These are phyloP conservation scores for Scortum barcoo DNA, from an alignment of 2,113 vertebrate species.

Conservation along the genomic window DNA sequence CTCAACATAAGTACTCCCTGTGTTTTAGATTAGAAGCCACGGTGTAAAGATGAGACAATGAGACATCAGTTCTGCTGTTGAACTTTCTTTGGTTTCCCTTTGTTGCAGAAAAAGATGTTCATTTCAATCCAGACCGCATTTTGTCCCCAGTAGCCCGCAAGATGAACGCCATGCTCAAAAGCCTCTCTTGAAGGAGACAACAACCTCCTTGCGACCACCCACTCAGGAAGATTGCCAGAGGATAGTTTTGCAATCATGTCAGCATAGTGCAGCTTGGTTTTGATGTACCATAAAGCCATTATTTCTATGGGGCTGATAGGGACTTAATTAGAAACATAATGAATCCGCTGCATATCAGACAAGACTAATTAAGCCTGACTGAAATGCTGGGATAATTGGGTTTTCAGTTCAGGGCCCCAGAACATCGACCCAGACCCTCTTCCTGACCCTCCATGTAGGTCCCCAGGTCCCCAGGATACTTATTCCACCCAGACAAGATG, in stretches of 20 bases:
- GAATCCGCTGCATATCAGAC: conserved; percentile 84
- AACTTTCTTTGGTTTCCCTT: conserved; percentile 2
- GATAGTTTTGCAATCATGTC: conserved; percentile 74
- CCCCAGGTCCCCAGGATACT: conserved; percentile 52
- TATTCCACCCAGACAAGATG: conserved; percentile 47
- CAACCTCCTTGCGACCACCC: conserved; percentile 67
- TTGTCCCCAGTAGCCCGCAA: not conserved
- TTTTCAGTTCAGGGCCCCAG: conserved; percentile 75
- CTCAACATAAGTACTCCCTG: not conserved
- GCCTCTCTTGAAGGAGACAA: conserved; percentile 41
- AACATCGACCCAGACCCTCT: conserved; percentile 67
- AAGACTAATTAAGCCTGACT: conserved; percentile 84
- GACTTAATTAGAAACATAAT: conserved; percentile 88
- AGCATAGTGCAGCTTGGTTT: conserved; percentile 64
- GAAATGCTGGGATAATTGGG: conserved; percentile 79
- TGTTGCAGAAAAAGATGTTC: not conserved
- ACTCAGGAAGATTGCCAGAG: conserved; percentile 72
- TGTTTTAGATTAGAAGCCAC: not conserved
- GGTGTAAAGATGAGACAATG: not conserved
- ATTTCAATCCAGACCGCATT: not conserved
- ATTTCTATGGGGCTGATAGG: conserved; percentile 81
- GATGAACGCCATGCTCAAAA: conserved; percentile 12
- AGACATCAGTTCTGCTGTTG: not conserved
- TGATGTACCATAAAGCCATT: conserved; percentile 81
- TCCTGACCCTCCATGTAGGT: conserved; percentile 46